Conservation (phyloP, 2,888 invertebrate genomes). For the Microplitis manilae region DNA sequence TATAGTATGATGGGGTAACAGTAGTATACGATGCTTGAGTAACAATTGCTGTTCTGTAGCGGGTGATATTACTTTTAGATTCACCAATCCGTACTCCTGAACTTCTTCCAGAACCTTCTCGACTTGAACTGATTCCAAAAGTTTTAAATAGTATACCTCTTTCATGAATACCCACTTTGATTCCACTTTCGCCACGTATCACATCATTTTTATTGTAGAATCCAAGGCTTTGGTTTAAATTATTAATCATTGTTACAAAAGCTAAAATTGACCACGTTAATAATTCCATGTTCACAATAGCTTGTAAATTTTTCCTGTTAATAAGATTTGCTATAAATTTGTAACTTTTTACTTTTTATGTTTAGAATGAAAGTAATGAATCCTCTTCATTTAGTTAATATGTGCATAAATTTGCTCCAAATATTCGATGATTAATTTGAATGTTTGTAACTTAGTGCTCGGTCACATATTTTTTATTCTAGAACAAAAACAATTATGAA, state of each 20-base stretch:
- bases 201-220: conserved; percentile 54
- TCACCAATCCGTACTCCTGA: conserved; percentile 65
- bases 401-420: no score
- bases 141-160: conserved; percentile 60
- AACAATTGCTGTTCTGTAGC: conserved; percentile 59
- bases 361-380: no score
- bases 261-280: background rate
- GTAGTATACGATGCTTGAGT: conserved; percentile 57
- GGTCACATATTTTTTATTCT: no score
- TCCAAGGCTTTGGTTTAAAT: conserved; percentile 48
- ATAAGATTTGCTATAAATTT: no score
- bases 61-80: conserved; percentile 62
- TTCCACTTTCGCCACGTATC: conserved; percentile 64
- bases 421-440: no score
- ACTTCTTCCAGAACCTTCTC: conserved; percentile 60
- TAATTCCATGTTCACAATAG: background rate
- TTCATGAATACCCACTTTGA: conserved; percentile 65
- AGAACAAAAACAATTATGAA: no score
- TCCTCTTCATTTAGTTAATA: no score
- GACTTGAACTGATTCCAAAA: conserved; percentile 56
- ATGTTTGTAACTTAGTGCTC: no score
- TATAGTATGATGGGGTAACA: conserved; percentile 47
- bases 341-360: no score
- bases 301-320: no score
- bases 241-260: conserved; percentile 45